These are phyloP conservation scores for Trachemys scripta DNA, from an alignment of 2,113 vertebrate genomes.

Conservation along the genomic window DNA sequence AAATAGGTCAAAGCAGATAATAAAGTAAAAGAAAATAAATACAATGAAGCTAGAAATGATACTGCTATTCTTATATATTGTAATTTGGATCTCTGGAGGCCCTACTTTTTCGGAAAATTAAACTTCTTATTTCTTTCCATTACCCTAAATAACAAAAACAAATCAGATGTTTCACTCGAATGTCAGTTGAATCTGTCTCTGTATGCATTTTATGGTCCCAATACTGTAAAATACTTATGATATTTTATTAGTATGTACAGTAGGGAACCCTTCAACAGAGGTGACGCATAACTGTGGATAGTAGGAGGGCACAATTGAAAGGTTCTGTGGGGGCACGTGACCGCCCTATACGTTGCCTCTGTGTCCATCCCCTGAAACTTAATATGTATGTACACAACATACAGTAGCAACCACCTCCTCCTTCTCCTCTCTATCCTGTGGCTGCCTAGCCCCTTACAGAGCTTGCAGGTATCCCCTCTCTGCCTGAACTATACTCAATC, in stretches of 20 bases:
- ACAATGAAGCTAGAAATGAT: not conserved
- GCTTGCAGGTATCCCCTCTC: too few relatives aligned
- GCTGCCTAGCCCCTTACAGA: too few relatives aligned
- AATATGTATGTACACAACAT: too few relatives aligned
- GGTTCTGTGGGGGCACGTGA: too few relatives aligned
- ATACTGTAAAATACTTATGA: not conserved
- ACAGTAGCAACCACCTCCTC: too few relatives aligned
- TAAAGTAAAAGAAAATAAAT: constrained; percentile 4
- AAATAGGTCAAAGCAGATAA: not conserved
- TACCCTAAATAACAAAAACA: not conserved
- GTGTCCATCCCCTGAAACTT: too few relatives aligned
- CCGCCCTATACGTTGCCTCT: too few relatives aligned
- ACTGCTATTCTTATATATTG: not conserved
- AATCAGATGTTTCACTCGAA: not conserved
- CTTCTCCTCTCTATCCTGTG: too few relatives aligned
- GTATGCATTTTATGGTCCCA: not conserved
- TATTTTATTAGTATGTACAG: not conserved
- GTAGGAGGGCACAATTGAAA: too few relatives aligned
- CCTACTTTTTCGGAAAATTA: not conserved
- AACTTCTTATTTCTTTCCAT: not conserved
- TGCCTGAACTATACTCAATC: too few relatives aligned
- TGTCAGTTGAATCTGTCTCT: not conserved
- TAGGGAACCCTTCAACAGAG: not conserved
- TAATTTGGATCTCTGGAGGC: not conserved
- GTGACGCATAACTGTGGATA: too few relatives aligned